Evolutionary conservation across 1,140 invertebrate genomes (phyloP), one percentile per base, ranked within the genome.

Genomic region (Idris sp.): DNA sequence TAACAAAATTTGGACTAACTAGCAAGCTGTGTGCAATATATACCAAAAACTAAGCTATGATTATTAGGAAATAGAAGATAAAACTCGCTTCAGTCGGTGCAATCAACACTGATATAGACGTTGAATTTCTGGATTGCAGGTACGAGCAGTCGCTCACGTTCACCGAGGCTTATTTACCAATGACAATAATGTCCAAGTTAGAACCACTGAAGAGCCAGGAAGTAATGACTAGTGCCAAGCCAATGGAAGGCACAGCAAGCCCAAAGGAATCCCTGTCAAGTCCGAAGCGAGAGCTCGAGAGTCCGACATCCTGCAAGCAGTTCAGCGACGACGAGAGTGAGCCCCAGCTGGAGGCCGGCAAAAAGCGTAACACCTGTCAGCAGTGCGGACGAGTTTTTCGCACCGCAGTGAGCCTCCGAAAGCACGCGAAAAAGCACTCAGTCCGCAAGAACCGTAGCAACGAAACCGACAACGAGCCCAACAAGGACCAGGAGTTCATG

Each of bases 41-140:
- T n/a, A n/a, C n/a, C n/a, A n/a, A n/a, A n/a, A n/a, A n/a, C n/a
- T n/a, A n/a, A n/a, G n/a, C n/a, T n/a, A n/a, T n/a, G n/a, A n/a
- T n/a, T n/a, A n/a, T n/a, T n/a, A n/a, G n/a, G n/a, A n/a, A n/a
- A n/a, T n/a, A n/a, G n/a, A n/a, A n/a, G n/a, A n/a, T n/a, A n/a
- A n/a, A n/a, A n/a, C n/a, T n/a, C n/a, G n/a, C n/a, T n/a, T n/a
- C n/a, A n/a, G n/a, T 10, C 7, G 31, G 4, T 35, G 11, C 31
- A 4, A 10, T 11, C 1, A 35, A 35, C 2, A 35, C 33, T 82
- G 74, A 85, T 78, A 74, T 74, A 78, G 51, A 71, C 64, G 44
- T 77, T 79, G 74, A 80, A 81, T 80, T 86, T 87, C 83, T 80
- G 80, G 53, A 79, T 87, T 87, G 77, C 85, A 87, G 86, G 77